These are phyloP conservation scores for Ptychadena robeensis DNA, from an alignment of 2,797 vertebrate genomes.

Conservation along the genomic window DNA sequence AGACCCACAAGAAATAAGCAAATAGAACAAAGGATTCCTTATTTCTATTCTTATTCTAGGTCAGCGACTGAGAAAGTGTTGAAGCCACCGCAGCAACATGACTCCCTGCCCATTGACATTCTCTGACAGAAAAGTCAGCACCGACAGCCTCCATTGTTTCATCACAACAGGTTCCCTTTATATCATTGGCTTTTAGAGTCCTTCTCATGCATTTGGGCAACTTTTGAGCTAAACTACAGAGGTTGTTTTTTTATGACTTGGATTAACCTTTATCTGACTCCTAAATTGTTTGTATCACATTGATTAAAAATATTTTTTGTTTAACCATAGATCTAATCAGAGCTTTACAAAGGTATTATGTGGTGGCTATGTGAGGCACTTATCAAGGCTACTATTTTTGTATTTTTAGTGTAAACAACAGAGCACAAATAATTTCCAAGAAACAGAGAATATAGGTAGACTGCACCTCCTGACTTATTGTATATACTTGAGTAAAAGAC, in stretches of 20 bases:
- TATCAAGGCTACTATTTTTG: background rate
- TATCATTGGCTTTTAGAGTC: background rate
- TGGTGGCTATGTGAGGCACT: background rate
- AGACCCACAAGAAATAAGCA: background rate
- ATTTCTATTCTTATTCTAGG: background rate
- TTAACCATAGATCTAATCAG: too few species aligned
- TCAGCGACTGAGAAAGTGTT: background rate
- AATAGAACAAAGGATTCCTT: background rate
- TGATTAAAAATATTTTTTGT: too few species aligned
- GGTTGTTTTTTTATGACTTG: background rate
- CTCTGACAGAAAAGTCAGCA: background rate
- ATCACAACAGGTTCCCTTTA: background rate
- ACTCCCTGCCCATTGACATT: background rate
- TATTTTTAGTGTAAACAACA: too few species aligned
- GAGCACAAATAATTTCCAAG: too few species aligned
- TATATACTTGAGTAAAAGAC: too few species aligned
- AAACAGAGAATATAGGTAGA: too few species aligned
- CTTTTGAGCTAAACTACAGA: background rate
- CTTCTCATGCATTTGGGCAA: background rate
- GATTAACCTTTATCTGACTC: background rate
- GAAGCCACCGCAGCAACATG: background rate
- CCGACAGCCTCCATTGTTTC: background rate
- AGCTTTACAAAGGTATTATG: background rate
- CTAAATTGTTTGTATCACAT: background rate
- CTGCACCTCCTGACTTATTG: too few species aligned